Base-by-base conservation (phyloP, 2,113 vertebrate species). In the Sciurus niger region DNA sequence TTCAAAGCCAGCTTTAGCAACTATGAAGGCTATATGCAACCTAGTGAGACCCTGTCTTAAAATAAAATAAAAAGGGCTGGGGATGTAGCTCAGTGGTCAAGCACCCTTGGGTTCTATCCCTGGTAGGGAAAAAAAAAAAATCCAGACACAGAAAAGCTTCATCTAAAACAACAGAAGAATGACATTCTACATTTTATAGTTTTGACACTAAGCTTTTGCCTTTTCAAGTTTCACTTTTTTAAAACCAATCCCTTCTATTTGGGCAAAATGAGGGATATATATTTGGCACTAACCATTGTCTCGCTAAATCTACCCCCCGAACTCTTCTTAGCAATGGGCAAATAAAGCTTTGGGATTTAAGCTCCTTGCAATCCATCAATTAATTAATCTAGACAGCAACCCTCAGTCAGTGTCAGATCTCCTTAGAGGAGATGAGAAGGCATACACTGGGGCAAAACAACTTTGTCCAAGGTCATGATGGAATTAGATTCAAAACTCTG, bases 371-470 rank as follows among this genome's bases (percentile, higher is more conserved):
- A 93, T 83, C 83, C 90, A 93, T 76, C 93, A 84, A 84, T 90
- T 96, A 97, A 96, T 96, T 84, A 97, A 94, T 87, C 89, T 85
- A 70, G 96, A 97, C 93, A 96, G 82, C 65, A 83, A 95, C 78
- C 28, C 90, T 72, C 72, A 86, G 89, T 95, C 95, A 85, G 34
- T 68, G 79, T 95, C 91, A 84, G 74, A 95, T 94, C 90, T 53
- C 94, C 90, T 93, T 89, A 85, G 0, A 93, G 93, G 34, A 85
- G 95, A 93, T 65, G n/a, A 89, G 74, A 93, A 89, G 72, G n/a
- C 53, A 76, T 6, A 78, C 3, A 1, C 0, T 40, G 13, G 84
- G 22, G 63, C 79, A 93, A 95, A 94, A 55, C 43, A 58, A 94
- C 91, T 84, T 90, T 93, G 84, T 58, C 78, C 95, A 93, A 94